Evolutionary conservation across 2,113 vertebrate species (phyloP), one percentile per base, ranked within the genome.

Genomic region (Rhinolophus sinicus): DNA sequence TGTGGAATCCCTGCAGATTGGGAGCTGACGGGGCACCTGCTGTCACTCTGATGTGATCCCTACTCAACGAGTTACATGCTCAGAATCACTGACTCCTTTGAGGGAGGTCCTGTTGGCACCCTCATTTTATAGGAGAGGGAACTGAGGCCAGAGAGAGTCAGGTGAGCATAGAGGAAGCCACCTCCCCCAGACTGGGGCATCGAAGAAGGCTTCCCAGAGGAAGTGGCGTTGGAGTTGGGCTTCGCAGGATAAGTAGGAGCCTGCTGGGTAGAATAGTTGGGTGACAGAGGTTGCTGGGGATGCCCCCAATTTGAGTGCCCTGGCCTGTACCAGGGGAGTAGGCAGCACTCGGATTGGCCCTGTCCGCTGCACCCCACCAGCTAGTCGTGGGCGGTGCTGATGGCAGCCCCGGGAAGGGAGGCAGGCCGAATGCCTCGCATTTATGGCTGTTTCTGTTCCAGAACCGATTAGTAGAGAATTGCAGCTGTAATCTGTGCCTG

Each of bases 391-490:
- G 96, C n/a, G 58, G 95, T 3, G 38, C 95, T 69, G 86, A 95
- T 65, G 86, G 96, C 95, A 93, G 93, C 95, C 82, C 82, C 1
- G 52, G 93, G 97, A 96, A 98, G 97, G 97, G 97, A 98, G 98
- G 97, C 98, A 98, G 88, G 97, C 97, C 88, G 81, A n/a, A 83
- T 94, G 97, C 97, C 98, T 98, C 96, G 96, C 97, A 90, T 98
- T 98, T 98, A 98, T 96, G 98, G 98, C 98, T 96, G 56, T 98
- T 98, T 98, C 97, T 98, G 83, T 97, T 98, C 97, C 98, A 98
- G 98, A 98, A 97, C 98, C 98, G 98, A 99, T 99, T 99, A 99
- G 98, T 73, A 97, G 98, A 98, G 99, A 99, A 99, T 99, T 99
- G 98, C 99, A 98, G 98, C 98, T 97, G 98, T 98, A 98, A 99